Evolutionary conservation across 2,888 invertebrate genomes (phyloP), one percentile per base, ranked within the genome.

Genomic region (Graphium colonna): DNA sequence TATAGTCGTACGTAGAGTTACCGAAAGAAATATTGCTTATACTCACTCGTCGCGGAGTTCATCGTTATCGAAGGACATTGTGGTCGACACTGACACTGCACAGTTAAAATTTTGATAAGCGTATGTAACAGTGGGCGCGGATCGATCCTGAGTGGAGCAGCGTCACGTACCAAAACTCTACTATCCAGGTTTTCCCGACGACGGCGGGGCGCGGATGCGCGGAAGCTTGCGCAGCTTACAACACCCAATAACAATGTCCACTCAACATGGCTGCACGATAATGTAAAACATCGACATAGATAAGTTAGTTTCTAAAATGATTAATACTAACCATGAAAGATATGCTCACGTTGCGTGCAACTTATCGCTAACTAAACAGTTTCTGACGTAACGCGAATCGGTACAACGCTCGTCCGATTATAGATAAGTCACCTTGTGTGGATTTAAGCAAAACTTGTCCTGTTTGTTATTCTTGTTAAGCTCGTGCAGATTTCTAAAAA

Each of bases 41-140:
- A 93, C 94, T 94, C 81, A 94, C 94, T 94, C 94, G 71, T 94
- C 94, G 57, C 91, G 85, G 61, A 93, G 92, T 71, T 94, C 94
- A 65, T 94, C 94, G 59, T 92, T 92, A 64, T 90, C 90, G 70
- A 93, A 87, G 59, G 93, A 92, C 91, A 91, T 91, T 52, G 61
- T 75, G 62, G 60, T 60, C 58, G 61, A 65, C 67, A 66, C n/a
- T n/a, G n/a, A 65, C 74, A 79, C 80, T 71, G 66, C 67, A 71
- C 71, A 56, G 51, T n/a, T n/a, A 59, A 46, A 51, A 53, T 62
- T 60, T 63, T 62, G 65, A 26, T 26, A 67, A 60, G 55, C 68
- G 60, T 68, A 59, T 59, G 57, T 59, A 55, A 56, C 52, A 52
- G 55, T 55, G 61, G n/a, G 2, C 10, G 41, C 12, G 75, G 81